These are phyloP conservation scores for Characodon lateralis DNA, from an alignment of 2,797 vertebrate species.

Conservation along the genomic window DNA sequence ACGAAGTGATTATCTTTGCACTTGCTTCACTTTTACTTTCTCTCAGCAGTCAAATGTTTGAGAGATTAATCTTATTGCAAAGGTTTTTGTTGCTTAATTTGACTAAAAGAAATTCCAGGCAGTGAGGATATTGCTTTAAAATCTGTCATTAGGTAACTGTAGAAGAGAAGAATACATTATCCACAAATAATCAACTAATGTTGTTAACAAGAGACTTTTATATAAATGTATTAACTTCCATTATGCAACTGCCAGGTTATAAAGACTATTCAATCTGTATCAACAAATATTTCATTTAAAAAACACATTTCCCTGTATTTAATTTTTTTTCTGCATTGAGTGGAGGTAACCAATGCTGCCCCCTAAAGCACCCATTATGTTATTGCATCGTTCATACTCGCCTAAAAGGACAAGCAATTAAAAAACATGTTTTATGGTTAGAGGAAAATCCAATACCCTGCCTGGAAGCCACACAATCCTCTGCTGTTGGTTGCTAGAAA, in stretches of 20 bases:
- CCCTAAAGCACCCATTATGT: constrained; percentile 57
- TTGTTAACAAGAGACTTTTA: background rate
- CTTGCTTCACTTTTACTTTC: constrained; percentile 29
- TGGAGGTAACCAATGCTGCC: constrained; percentile 56
- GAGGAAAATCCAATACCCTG: background rate
- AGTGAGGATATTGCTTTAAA: constrained; percentile 47
- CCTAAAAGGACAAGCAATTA: constrained; percentile 13
- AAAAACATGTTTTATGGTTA: constrained; percentile 1
- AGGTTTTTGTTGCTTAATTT: constrained; percentile 11
- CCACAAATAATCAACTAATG: background rate
- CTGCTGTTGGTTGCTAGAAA: constrained; percentile 13
- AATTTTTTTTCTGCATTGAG: constrained; percentile 32
- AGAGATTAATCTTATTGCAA: constrained; percentile 40
- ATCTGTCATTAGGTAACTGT: background rate
- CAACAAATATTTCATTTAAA: background rate
- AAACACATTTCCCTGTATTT: constrained; percentile 17
- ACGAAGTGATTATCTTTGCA: constrained; percentile 13
- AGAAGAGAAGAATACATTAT: background rate
- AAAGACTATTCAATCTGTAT: background rate
- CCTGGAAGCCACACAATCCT: constrained; percentile 17
- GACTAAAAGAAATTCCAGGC: constrained; percentile 19
- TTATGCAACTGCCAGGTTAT: background rate
- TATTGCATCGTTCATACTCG: constrained; percentile 65
- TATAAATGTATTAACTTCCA: too few species aligned
- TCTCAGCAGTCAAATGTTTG: background rate